Evolutionary conservation across 2,888 invertebrate genomes (phyloP), one percentile per base, ranked within the genome.

Genomic region (Apocheima hispidaria): DNA sequence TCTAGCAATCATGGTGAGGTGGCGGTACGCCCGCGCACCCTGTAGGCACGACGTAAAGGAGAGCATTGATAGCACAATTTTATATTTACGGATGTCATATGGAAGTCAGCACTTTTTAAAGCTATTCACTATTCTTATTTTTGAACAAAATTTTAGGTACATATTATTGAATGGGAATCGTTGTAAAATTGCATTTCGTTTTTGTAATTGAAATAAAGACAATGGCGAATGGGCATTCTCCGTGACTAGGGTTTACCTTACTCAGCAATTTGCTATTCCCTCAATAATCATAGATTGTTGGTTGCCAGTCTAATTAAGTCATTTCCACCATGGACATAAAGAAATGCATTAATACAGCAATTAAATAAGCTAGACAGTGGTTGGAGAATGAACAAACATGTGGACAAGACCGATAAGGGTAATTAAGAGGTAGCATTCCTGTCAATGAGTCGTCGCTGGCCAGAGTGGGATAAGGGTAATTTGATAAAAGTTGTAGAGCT

Each of bases 201-300:
- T 26, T 44, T n/a, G 36, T 36, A 44, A 46, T 16, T 28, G n/a
- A 30, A 46, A 10, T 12, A 28, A 57, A 48, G 52, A 53, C 56
- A 62, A 56, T 56, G 26, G 46, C 26, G n/a, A 33, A 52, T 51
- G 36, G 9, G 33, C 52, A 62, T 9, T 35, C 33, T 20, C 56
- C 61, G 61, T 61, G 51, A 61, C 56, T 33, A 12, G 38, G 20
- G 51, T 23, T 36, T 18, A 36, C 48, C 12, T 35, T 41, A 36
- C 28, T 46, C 26, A 46, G 50, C 54, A 60, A 61, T 60, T 55
- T 51, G 36, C 51, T 33, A 23, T 41, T 36, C 33, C 55, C 50
- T 35, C 54, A 23, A 35, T 44, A 35, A 48, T 14, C 40, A 49
- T 36, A 48, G 35, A 48, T 21, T 12, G 38, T 43, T 23, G 54